Evolutionary conservation across 2,888 invertebrate species (phyloP), one percentile per base, ranked within the genome.

Genomic region (Dolichomitus sp.): DNA sequence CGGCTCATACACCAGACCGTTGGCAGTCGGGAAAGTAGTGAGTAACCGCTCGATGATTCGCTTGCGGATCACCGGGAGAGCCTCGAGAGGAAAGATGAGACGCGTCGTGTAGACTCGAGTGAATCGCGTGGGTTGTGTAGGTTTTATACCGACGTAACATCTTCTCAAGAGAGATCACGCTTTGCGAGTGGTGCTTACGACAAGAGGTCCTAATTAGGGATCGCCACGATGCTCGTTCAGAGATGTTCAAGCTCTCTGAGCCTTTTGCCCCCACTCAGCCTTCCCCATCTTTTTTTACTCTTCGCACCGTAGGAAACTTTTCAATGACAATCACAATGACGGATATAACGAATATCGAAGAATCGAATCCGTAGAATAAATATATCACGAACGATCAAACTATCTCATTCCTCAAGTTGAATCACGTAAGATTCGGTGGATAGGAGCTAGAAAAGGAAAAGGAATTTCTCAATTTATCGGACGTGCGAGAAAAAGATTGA

Each of bases 151-250:
- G 37, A 77, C 52, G 80, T 45, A 73, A 17, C 30, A 70, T 48
- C 59, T 59, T 12, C 30, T 73, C 33, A 50, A 61, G 69, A 45
- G 66, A 76, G 52, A 48, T 48, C 70, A 54, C 59, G 6, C 61
- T 69, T 72, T 12, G 45, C 61, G 48, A 59, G 33, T 7, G 59
- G 33, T 45, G 48, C 65, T 74, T 69, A 73, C 73, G 75, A 84
- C 83, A 84, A 84, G 84, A 80, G 83, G 77, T 81, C 75, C 78
- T 80, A 81, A 84, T 84, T 84, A 84, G 69, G 65, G 27, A 73
- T 73, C 68, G 66, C 52, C 75, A 54, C 63, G 48, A 72, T 74
- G 52, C 57, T 59, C 19, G 42, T 50, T 68, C 68, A 75, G 61
- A 59, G 59, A 72, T 57, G 68, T 74, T 57, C 52, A 48, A 75